Base-by-base conservation (phyloP, 2,113 vertebrate species). In the Hiodon tergisus region DNA sequence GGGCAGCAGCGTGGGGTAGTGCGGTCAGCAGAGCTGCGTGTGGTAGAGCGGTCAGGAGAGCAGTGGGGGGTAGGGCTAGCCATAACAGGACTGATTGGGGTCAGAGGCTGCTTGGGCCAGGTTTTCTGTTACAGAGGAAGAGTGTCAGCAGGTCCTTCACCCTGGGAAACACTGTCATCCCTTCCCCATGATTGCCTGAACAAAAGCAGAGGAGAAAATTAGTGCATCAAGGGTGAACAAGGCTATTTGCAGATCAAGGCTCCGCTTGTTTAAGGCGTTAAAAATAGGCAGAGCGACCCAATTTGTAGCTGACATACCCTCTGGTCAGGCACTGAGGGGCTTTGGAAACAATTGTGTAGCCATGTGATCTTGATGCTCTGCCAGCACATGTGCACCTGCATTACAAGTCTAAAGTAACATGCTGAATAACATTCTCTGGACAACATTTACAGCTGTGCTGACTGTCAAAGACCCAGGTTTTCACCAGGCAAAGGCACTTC, bases 271-370 rank as follows among this genome's bases (percentile, higher is more conserved):
- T 80, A 78, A 67, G 63, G 17, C 72, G 84, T 79, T 90, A 87
- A 86, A 89, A 88, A 92, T 91, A 91, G 86, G 86, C 82, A 47
- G 55, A 63, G 77, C 77, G 78, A 81, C 86, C 82, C 82, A 76
- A 81, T 85, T 86, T 84, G 76, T 77, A 78, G 81, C 76, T 79
- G 81, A 77, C 79, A 80, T 59, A 69, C 57, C 79, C 74, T 61
- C 31, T 31, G 31, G 31, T 79, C 46, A 59, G 79, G 73, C 47
- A 63, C 47, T 74, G 77, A 55, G 68, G 68, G 31, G 9, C 31
- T 75, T 55, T 59, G 54, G 55, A 48, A 50, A 54, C 54, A 69
- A 57, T 69, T 3, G 46, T 13, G 50, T 13, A 13, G 17, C n/a
- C 10, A 54, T 57, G n/a, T 46, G 3, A 51, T 31, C 60, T 47